Conservation (phyloP, 2,888 invertebrate species). For the Liodrosophila aerea region DNA sequence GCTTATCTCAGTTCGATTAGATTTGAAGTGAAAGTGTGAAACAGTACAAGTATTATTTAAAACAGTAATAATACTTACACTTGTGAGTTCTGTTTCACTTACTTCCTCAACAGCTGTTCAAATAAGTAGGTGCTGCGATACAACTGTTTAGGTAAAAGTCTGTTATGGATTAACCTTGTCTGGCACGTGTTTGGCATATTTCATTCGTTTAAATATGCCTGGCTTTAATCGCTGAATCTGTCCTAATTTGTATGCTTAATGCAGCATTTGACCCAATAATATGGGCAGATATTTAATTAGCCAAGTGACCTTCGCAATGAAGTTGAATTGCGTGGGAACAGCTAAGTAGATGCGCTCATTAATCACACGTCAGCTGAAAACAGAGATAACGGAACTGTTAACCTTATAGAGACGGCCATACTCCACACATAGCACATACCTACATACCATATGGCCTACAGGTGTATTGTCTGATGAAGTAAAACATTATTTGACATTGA, state of each 20-base stretch:
- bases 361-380: conserved; percentile 13
- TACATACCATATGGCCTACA: too few relatives aligned
- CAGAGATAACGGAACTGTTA: conserved; percentile 14
- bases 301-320: conserved; percentile 1
- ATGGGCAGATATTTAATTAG: neutral
- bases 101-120: conserved; percentile 25
- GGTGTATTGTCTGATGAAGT: too few relatives aligned
- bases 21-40: conserved; percentile 26
- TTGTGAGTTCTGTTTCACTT: neutral
- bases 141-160: conserved; percentile 3
- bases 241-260: conserved; percentile 23
- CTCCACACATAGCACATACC: too few relatives aligned
- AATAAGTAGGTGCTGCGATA: neutral
- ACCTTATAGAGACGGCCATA: too few relatives aligned
- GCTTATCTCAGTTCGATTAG: conserved; percentile 14
- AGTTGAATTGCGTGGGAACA: conserved; percentile 39
- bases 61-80: too few relatives aligned
- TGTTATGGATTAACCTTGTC: conserved; percentile 27
- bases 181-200: conserved; percentile 36
- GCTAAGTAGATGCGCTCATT: conserved; percentile 20
- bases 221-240: neutral
- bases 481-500: neutral
- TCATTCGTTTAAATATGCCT: neutral
- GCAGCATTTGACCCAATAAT: conserved; percentile 17
- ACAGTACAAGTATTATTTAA: too few relatives aligned